Percentiles rank a stretch among this genome's conserved stretches.
These are phyloP conservation scores for Nothocercus nigrocapillus DNA, from an alignment of 2,113 vertebrate genomes.

Conservation along the genomic window DNA sequence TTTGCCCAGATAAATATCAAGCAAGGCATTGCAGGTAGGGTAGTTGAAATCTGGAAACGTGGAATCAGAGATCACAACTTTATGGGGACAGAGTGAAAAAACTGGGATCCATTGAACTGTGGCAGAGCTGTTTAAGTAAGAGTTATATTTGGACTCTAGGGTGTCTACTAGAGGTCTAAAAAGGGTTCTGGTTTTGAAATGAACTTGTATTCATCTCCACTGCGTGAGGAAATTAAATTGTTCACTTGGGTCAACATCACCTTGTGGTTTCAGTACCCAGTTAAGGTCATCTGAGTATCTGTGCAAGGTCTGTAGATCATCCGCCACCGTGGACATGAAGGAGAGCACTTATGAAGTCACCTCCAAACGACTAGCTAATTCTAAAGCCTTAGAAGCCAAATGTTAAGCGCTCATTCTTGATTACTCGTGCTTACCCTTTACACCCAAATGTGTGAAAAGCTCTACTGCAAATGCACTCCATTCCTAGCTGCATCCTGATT, in stretches of 20 bases:
- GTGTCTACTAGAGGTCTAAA: not conserved
- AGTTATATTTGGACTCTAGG: not conserved
- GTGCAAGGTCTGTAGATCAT: not conserved
- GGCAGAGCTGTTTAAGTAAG: not conserved
- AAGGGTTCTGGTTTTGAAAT: not conserved
- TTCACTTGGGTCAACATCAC: not conserved
- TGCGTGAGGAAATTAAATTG: not conserved
- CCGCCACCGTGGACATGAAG: not conserved
- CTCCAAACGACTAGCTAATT: not conserved
- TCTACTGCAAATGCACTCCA: not conserved
- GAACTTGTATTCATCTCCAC: not conserved
- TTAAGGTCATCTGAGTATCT: not conserved
- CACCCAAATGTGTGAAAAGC: not conserved
- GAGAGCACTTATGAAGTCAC: not conserved
- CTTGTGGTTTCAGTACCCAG: not conserved
- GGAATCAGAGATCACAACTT: not conserved
- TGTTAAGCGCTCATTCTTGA: not conserved
- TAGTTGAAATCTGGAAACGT: not conserved
- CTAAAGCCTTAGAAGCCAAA: not conserved
- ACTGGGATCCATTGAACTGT: not conserved
- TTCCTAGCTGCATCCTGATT: not conserved
- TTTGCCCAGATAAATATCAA: not conserved
- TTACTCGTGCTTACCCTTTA: not conserved
- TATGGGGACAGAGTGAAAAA: not conserved
- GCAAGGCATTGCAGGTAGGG: not conserved